Percentiles rank a stretch among this genome's conserved stretches.
Evolutionary conservation across 2,888 invertebrate genomes (phyloP).

Genomic region (Gasteruption jaculator): DNA sequence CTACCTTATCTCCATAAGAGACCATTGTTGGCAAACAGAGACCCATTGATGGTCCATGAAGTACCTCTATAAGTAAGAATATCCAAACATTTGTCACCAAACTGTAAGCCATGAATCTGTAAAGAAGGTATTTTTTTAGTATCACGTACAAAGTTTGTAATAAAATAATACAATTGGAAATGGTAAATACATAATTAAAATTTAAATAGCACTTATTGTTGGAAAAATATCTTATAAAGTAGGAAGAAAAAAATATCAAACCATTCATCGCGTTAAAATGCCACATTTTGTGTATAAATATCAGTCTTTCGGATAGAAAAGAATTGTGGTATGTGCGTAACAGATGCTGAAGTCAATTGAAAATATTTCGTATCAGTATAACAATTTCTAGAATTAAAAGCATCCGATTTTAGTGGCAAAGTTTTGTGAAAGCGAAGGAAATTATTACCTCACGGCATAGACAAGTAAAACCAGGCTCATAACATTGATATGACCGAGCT

Average conservation of each 20-base stretch:
- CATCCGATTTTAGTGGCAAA: background rate
- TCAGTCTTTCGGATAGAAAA: too few species aligned
- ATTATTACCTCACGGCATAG: slow-evolving; percentile 61
- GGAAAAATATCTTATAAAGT: too few species aligned
- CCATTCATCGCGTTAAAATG: too few species aligned
- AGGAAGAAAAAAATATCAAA: too few species aligned
- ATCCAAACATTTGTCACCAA: slow-evolving; percentile 76
- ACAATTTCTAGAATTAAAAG: slow-evolving; percentile 3
- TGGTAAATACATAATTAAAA: slow-evolving; percentile 7
- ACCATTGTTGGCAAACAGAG: slow-evolving; percentile 86
- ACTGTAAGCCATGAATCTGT: slow-evolving; percentile 76
- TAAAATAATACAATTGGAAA: too few species aligned
- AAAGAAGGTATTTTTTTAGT: too few species aligned
- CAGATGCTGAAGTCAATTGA: too few species aligned
- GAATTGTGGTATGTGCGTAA: too few species aligned
- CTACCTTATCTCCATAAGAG: slow-evolving; percentile 78
- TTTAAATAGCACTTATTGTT: background rate
- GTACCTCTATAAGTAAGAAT: slow-evolving; percentile 77
- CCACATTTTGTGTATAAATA: too few species aligned
- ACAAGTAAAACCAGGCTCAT: slow-evolving; percentile 79
- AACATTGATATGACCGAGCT: slow-evolving; percentile 74
- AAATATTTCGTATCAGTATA: too few species aligned
- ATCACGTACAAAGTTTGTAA: too few species aligned
- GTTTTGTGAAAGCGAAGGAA: background rate
- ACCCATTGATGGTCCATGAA: slow-evolving; percentile 86